Base-by-base conservation (phyloP, 2,797 vertebrate genomes). In the Schizopygopsis malacanthus region DNA sequence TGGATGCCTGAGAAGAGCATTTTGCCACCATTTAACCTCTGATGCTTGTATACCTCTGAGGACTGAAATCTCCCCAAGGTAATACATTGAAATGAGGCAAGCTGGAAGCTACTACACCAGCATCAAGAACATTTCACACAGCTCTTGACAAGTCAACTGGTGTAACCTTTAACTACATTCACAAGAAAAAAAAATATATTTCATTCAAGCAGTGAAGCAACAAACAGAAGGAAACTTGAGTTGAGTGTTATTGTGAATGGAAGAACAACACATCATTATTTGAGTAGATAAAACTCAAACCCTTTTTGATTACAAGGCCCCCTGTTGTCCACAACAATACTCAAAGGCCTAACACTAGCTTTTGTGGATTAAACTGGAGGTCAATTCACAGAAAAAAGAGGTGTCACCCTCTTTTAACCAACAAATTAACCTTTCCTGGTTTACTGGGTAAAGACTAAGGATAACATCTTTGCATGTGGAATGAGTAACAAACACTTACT, bases 1-100 rank as follows among this genome's bases (percentile, higher is more conserved):
- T 82, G 20, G 65, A 54, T 43, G 67, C 20, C 41, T 81, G 61
- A 81, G 61, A 54, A 81, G 7, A 52, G 20, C 22, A 37, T 39
- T 80, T 67, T 50, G 16, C 15, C 16, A 45, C 8, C 4, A n/a
- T 56, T 77, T 77, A 28, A 65, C n/a, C 10, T 20, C 59, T 47
- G 61, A n/a, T 4, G 10, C n/a, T 45, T 63, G 8, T 43, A 15
- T 41, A 18, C 13, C n/a, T 43, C 13, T 52, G 54, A 15, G 6
- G 12, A 56, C 10, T 41, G 52, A 50, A 54, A 54, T 22, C 33
- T 54, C 18, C 56, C 59, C 28, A n/a, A 56, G 18, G 10, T 54
- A 15, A 41, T 61, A 11, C 25, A 6, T 41, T 78, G 13, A 78
- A 37, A 61, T 41, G 22, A 78, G 13, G 54, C 12, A 6, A 77